Evolutionary conservation across 2,797 vertebrate genomes (phyloP).

Genomic region (Squalus acanthias): DNA sequence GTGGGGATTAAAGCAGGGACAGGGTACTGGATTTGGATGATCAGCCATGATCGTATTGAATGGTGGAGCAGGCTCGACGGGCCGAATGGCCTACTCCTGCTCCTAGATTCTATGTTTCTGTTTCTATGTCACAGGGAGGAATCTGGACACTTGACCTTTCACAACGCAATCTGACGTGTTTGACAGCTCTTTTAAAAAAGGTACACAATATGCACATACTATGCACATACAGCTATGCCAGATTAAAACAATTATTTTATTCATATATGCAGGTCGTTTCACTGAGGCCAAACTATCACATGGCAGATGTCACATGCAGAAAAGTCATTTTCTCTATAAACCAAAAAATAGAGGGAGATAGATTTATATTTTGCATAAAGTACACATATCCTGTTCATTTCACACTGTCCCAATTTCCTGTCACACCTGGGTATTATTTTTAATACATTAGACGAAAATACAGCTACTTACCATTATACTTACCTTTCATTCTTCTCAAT

Average conservation of each 20-base stretch:
- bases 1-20: too few relatives aligned
- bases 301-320: neutral
- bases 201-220: too few relatives aligned
- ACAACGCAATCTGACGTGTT: neutral
- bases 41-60: too few relatives aligned
- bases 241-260: neutral
- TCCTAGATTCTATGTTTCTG: too few relatives aligned
- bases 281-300: neutral
- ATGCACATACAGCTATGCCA: neutral
- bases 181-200: neutral
- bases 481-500: neutral
- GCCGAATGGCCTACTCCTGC: too few relatives aligned
- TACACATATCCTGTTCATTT: neutral
- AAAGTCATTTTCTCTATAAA: neutral
- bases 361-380: neutral
- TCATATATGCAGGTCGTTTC: neutral
- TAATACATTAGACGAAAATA: neutral
- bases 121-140: neutral
- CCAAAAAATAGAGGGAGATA: neutral
- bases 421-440: neutral
- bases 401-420: neutral
- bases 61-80: too few relatives aligned
- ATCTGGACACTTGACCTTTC: neutral
- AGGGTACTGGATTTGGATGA: too few relatives aligned
- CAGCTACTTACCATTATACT: too few relatives aligned